These are phyloP conservation scores for Ostrea edulis DNA, from an alignment of 1,140 invertebrate genomes.

Conservation along the genomic window DNA sequence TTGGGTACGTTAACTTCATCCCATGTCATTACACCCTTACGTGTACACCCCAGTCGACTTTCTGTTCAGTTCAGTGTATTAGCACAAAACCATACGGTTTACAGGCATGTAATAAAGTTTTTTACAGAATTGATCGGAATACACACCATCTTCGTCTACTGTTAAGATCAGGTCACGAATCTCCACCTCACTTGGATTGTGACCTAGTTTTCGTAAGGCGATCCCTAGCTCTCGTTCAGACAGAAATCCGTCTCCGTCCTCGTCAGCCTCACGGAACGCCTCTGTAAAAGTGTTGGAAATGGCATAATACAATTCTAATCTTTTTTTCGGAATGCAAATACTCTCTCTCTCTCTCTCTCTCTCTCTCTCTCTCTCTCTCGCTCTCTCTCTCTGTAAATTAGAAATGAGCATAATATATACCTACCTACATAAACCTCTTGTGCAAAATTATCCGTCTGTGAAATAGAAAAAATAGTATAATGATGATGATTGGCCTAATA, in stretches of 20 bases:
- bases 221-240: slow-evolving; percentile 53
- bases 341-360: too few species aligned
- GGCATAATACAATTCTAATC: not conserved
- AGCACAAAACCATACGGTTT: too few species aligned
- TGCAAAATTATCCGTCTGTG: slow-evolving; percentile 27
- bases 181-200: slow-evolving; percentile 54
- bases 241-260: slow-evolving; percentile 60
- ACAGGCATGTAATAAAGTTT: too few species aligned
- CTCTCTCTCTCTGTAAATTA: too few species aligned
- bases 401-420: not conserved
- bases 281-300: not conserved
- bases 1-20: too few species aligned
- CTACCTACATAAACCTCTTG: slow-evolving; percentile 3
- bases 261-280: slow-evolving; percentile 44
- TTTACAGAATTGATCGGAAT: not conserved
- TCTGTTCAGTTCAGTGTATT: too few species aligned
- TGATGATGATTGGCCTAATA: not conserved
- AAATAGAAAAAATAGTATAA: not conserved
- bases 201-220: slow-evolving; percentile 52
- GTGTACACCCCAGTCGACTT: too few species aligned
- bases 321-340: not conserved
- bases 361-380: too few species aligned
- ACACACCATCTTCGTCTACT: slow-evolving; percentile 89
- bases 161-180: slow-evolving; percentile 87
- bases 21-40: too few species aligned